phyloP scores from a whole-genome alignment of 2,113 vertebrate species.

The Alaudala cheleensis region DNA sequence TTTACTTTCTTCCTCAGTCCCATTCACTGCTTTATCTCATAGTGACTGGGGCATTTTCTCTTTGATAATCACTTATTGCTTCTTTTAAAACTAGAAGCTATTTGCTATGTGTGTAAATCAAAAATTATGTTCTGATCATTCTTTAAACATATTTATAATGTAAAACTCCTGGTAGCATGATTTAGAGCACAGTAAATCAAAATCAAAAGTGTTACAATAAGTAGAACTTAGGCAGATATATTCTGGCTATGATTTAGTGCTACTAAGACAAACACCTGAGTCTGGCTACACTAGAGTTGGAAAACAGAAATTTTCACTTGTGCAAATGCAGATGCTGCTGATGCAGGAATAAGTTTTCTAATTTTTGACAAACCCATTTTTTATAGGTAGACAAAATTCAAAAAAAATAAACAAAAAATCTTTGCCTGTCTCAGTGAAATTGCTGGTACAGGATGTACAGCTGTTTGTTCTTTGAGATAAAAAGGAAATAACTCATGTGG shows the following conservation, averaged over 20 bases:
- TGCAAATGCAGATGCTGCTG: background rate
- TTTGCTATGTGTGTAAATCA: background rate
- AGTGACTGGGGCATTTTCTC: background rate
- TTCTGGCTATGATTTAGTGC: background rate
- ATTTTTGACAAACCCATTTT: background rate
- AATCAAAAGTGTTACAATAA: background rate
- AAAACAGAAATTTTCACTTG: background rate
- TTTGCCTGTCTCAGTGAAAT: background rate
- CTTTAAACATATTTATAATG: background rate
- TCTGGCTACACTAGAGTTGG: background rate
- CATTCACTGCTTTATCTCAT: background rate
- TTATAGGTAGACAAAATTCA: background rate
- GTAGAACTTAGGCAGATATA: background rate
- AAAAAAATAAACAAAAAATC: background rate
- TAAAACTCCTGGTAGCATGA: background rate
- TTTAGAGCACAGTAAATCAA: background rate
- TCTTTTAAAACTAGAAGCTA: background rate
- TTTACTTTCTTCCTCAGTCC: background rate
- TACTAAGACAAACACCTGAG: background rate
- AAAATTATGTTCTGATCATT: background rate
- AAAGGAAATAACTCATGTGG: background rate
- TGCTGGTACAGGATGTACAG: accelerated
- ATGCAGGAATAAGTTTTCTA: background rate
- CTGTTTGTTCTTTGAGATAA: background rate
- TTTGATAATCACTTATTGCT: background rate